phyloP scores from a whole-genome alignment of 2,113 vertebrate genomes.

The Sitta europaea region DNA sequence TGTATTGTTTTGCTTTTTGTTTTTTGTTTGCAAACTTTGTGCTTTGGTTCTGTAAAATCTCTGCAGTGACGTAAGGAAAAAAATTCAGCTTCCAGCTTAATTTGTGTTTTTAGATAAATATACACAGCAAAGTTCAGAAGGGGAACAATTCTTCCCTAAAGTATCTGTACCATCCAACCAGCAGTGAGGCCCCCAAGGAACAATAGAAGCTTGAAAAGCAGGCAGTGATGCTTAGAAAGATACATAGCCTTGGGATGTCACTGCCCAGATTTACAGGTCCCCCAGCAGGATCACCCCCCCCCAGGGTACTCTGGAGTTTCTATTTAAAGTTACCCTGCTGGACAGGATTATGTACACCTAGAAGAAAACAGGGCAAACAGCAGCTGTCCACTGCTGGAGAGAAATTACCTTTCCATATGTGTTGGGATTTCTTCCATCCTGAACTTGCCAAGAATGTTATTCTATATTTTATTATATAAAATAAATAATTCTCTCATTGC shows the following conservation, averaged over 20 bases:
- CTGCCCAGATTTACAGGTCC: neutral
- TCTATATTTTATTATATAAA: too few species aligned
- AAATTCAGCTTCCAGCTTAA: neutral
- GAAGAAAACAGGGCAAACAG: neutral
- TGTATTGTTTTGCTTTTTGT: too few species aligned
- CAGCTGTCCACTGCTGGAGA: neutral
- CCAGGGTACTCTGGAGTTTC: neutral
- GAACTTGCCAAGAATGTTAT: neutral
- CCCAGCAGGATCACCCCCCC: neutral
- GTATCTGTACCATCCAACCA: neutral
- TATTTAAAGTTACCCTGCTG: neutral
- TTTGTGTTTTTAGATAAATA: neutral
- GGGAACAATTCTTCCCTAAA: neutral
- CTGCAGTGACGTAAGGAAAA: neutral
- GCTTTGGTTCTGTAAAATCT: constrained; percentile 32
- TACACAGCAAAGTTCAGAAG: neutral
- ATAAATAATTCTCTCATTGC: neutral
- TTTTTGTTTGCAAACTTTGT: neutral
- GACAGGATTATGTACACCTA: rapidly evolving
- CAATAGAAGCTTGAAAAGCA: neutral
- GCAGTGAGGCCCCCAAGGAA: neutral
- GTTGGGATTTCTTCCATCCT: neutral
- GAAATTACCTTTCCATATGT: neutral
- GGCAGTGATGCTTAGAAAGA: neutral
- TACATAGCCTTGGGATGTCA: neutral